Percentiles rank a stretch among this genome's conserved stretches.
Conservation (phyloP, 2,797 vertebrate genomes). For the Enteromius argenteus region DNA sequence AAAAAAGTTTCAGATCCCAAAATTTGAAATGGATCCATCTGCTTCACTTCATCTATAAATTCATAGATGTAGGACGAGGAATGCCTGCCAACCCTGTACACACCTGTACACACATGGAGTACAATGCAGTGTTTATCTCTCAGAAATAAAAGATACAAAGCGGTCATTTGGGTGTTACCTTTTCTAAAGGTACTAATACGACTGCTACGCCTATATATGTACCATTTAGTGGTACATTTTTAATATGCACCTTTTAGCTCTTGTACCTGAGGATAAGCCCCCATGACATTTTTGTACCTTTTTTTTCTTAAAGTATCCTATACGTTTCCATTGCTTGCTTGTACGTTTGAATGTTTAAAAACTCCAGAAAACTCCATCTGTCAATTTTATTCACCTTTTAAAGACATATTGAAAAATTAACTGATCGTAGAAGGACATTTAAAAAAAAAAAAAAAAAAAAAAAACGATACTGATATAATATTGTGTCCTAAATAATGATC, state of each 20-base stretch:
- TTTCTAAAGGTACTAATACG: neutral
- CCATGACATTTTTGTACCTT: neutral
- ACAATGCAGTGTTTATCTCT: neutral
- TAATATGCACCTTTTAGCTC: neutral
- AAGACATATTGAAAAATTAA: constrained; percentile 6
- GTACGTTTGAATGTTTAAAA: neutral
- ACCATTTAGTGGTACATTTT: neutral
- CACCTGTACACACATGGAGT: neutral
- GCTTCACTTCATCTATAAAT: neutral
- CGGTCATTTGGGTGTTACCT: neutral
- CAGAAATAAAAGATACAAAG: neutral
- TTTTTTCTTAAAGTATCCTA: neutral
- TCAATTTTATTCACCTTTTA: neutral
- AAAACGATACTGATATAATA: neutral
- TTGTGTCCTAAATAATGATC: neutral
- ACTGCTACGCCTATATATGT: neutral
- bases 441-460: neutral
- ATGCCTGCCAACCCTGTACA: constrained; percentile 6
- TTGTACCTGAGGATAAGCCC: neutral
- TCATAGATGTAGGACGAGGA: neutral
- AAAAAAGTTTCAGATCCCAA: neutral
- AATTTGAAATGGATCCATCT: neutral
- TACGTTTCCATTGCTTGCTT: neutral
- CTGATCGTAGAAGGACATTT: neutral
- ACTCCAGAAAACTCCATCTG: neutral